phyloP scores from a whole-genome alignment of 1,140 invertebrate species.

The Trialeurodes vaporariorum region DNA sequence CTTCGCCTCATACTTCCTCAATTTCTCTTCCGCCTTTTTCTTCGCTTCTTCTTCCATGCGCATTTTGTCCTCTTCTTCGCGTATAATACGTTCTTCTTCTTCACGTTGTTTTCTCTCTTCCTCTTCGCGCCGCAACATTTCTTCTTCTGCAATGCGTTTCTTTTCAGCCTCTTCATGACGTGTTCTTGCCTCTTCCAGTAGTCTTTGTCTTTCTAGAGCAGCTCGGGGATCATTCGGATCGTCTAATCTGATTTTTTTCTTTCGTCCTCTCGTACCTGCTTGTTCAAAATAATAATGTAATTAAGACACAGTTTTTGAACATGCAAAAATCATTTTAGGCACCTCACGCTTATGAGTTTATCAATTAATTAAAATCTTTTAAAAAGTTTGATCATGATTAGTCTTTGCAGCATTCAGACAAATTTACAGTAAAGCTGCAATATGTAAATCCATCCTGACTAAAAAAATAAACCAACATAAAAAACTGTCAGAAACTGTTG shows the following conservation, averaged over 20 bases:
- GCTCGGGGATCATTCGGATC: constrained; percentile 15
- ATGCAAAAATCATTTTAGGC: no score
- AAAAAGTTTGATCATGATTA: no score
- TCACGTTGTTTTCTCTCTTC: constrained; percentile 1
- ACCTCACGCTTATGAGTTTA: no score
- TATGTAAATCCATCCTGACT: no score
- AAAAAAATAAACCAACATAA: no score
- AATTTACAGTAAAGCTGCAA: no score
- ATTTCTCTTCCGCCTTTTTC: neutral
- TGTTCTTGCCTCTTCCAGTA: constrained; percentile 18
- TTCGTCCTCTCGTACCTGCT: neutral
- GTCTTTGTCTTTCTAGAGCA: constrained; percentile 6
- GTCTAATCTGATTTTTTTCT: neutral
- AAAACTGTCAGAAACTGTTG: no score
- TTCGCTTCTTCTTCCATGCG: neutral
- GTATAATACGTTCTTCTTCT: constrained; percentile 41
- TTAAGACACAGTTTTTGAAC: no score
- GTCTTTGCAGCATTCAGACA: no score
- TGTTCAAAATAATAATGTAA: no score
- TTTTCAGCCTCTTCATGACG: constrained; percentile 9
- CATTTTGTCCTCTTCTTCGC: constrained; percentile 57
- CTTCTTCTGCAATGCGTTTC: constrained; percentile 8
- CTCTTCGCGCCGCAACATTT: constrained; percentile 16
- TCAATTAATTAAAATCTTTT: no score
- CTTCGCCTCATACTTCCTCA: neutral